phyloP scores from a whole-genome alignment of 2,797 vertebrate genomes.

The Ptychobarbus kaznakovi region DNA sequence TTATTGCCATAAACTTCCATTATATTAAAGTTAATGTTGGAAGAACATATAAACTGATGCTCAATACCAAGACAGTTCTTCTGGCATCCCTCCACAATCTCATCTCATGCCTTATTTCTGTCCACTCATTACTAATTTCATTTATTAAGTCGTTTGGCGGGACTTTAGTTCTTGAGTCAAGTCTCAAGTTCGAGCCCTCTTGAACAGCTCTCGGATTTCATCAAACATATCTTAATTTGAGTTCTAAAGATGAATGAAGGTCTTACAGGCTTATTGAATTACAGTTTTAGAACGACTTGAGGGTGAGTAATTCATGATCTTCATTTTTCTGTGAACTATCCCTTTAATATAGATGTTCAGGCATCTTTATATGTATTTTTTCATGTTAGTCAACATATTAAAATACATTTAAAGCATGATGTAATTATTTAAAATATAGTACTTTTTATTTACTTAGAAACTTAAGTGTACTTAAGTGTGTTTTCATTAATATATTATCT shows the following conservation, averaged over 20 bases:
- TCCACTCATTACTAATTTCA: constrained; percentile 5
- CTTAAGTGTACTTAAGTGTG: neutral
- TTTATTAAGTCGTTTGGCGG: neutral
- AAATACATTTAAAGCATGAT: neutral
- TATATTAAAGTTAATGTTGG: constrained; percentile 11
- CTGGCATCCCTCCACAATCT: constrained; percentile 10
- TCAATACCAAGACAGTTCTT: neutral
- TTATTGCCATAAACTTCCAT: neutral
- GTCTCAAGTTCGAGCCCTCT: neutral
- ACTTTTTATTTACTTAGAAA: too few relatives aligned
- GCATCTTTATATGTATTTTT: neutral
- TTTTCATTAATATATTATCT: neutral
- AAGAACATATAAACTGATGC: neutral
- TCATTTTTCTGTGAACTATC: neutral
- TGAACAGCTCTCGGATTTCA: neutral
- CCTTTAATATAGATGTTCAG: neutral
- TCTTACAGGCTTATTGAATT: too few relatives aligned
- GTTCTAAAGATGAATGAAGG: too few relatives aligned
- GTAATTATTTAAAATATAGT: too few relatives aligned
- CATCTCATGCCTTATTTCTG: constrained; percentile 10
- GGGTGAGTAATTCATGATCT: neutral
- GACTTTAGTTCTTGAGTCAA: neutral
- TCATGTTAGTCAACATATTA: neutral
- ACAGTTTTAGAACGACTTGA: neutral
- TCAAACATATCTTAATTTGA: too few relatives aligned